Conservation (phyloP, 2,113 vertebrate species). For the Etia nguti region DNA sequence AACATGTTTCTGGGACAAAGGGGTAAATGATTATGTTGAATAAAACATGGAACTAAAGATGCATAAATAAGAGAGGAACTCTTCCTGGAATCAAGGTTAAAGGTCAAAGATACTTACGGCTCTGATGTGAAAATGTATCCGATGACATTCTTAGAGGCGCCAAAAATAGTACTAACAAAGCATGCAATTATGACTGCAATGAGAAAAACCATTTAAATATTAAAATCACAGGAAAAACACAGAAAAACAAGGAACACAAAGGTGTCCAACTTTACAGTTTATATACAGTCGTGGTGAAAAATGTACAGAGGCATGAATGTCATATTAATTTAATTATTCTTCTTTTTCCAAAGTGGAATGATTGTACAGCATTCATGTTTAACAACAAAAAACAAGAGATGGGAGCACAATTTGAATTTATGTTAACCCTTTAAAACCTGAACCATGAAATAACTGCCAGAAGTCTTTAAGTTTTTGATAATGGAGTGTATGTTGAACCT, state of each 20-base stretch:
- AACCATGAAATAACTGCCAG: not conserved
- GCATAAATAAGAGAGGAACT: not conserved
- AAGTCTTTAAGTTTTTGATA: not conserved
- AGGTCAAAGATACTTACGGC: conserved; percentile 66
- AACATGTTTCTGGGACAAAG: not conserved
- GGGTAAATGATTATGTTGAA: not conserved
- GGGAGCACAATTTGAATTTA: not conserved
- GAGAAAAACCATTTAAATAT: not conserved
- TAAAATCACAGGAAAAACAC: not conserved
- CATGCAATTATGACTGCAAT: conserved; percentile 71
- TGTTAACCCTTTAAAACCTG: not conserved
- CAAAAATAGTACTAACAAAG: conserved; percentile 58
- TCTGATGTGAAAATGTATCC: conserved; percentile 85
- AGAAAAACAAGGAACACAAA: not conserved
- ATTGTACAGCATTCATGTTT: not conserved
- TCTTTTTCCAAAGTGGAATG: not conserved
- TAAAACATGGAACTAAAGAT: not conserved
- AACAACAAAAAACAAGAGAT: not conserved
- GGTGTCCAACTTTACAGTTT: not conserved
- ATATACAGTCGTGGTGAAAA: not conserved
- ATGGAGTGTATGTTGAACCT: not conserved
- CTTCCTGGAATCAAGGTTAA: not conserved
- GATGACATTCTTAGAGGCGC: conserved; percentile 67
- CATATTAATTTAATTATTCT: not conserved
- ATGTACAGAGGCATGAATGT: not conserved